These are phyloP conservation scores for Onychomys leucogaster DNA, from an alignment of 2,797 vertebrate species.

Conservation along the genomic window DNA sequence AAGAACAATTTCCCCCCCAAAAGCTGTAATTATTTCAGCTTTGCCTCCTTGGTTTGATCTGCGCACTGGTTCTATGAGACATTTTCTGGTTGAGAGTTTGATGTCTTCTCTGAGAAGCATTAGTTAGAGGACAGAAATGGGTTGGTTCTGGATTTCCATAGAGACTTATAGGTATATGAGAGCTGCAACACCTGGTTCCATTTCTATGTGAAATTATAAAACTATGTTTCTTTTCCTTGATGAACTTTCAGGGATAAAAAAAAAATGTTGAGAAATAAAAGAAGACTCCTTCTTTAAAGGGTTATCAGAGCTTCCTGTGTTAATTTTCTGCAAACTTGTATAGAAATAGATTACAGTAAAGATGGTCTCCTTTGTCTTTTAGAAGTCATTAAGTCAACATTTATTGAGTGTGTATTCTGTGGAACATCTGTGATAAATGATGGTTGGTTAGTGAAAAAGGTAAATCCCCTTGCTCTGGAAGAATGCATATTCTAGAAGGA, in stretches of 20 bases:
- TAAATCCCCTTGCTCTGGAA: neutral
- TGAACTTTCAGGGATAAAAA: neutral
- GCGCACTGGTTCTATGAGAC: neutral
- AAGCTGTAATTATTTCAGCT: neutral
- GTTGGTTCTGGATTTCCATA: neutral
- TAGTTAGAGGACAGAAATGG: neutral
- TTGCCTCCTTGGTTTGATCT: neutral
- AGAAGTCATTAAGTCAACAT: neutral
- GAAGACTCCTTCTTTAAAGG: neutral
- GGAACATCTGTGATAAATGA: neutral
- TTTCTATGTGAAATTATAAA: constrained; percentile 24
- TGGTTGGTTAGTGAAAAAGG: neutral
- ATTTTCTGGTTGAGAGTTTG: neutral
- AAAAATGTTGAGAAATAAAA: neutral
- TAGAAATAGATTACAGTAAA: neutral
- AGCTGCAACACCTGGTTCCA: neutral
- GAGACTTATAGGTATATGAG: neutral
- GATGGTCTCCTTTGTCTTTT: neutral
- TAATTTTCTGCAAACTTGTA: constrained; percentile 4
- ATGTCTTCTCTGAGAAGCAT: neutral
- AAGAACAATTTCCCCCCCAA: neutral
- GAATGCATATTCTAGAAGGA: neutral
- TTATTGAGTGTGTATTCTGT: neutral
- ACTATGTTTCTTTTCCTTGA: neutral
- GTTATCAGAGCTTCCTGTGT: neutral